phyloP scores from a whole-genome alignment of 2,797 vertebrate genomes.

The Sebastes minor region DNA sequence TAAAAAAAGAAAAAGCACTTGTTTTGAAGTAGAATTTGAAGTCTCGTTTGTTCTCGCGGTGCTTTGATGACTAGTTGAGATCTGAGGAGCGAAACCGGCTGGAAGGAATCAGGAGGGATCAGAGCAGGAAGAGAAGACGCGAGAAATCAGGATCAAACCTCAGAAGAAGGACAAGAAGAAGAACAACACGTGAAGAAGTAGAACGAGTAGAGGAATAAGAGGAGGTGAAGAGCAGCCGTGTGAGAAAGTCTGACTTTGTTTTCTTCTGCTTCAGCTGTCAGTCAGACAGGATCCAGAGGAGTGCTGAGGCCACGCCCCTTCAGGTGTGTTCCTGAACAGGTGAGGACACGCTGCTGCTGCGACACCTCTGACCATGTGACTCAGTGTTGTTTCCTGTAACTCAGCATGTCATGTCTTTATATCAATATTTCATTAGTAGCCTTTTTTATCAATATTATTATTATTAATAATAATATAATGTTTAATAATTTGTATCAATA shows the following conservation, averaged over 20 bases:
- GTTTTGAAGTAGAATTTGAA: slow-evolving; percentile 6
- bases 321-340: not conserved
- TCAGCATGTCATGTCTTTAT: no score
- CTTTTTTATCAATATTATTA: no score
- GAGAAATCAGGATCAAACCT: not conserved
- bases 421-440: no score
- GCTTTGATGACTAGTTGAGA: no score
- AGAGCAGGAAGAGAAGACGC: not conserved
- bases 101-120: not conserved
- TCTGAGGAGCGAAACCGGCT: not conserved
- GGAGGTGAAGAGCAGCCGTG: no score
- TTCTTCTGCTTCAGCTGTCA: no score
- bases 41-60: not conserved
- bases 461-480: no score
- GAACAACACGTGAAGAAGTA: not conserved
- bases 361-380: no score
- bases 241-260: no score
- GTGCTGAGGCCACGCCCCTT: slow-evolving; percentile 45
- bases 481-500: no score
- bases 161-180: not conserved
- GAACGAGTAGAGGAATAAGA: no score
- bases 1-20: not conserved
- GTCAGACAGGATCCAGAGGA: slow-evolving; percentile 14
- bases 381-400: no score
- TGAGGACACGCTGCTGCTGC: not conserved